phyloP scores from a whole-genome alignment of 2,888 invertebrate genomes.

The Coenonympha arcania region DNA sequence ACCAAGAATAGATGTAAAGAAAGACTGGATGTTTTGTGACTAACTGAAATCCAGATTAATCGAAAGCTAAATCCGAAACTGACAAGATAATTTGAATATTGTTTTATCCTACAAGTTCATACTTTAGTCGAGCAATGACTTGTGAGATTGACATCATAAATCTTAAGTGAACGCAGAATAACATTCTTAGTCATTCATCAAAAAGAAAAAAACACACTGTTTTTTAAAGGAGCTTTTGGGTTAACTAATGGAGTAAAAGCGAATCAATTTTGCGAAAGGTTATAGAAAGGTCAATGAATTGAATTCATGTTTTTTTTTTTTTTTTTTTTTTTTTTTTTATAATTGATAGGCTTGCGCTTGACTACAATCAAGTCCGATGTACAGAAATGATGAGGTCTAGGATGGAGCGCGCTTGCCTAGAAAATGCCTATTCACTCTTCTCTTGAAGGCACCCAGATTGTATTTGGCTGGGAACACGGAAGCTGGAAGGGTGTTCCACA shows the following conservation, averaged over 20 bases:
- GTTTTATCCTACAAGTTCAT: background rate
- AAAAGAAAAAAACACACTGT: background rate
- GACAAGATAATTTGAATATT: background rate
- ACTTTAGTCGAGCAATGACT: background rate
- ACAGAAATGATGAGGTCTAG: no score
- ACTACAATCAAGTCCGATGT: no score
- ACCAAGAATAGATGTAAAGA: constrained; percentile 39
- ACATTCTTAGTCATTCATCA: background rate
- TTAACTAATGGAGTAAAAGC: background rate
- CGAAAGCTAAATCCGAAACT: background rate
- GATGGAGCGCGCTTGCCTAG: no score
- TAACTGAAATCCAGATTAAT: constrained; percentile 1
- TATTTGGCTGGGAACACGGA: no score
- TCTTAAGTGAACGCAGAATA: background rate
- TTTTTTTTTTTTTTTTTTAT: no score
- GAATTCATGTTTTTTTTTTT: no score
- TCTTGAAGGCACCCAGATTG: no score
- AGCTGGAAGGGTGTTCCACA: no score
- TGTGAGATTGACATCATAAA: background rate
- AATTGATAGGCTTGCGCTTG: no score
- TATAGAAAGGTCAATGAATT: background rate
- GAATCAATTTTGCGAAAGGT: background rate
- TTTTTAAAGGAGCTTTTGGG: background rate
- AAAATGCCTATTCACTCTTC: no score
- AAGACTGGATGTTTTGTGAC: constrained; percentile 25